Evolutionary conservation across 2,888 invertebrate genomes (phyloP).

Genomic region (Sicus ferrugineus): DNA sequence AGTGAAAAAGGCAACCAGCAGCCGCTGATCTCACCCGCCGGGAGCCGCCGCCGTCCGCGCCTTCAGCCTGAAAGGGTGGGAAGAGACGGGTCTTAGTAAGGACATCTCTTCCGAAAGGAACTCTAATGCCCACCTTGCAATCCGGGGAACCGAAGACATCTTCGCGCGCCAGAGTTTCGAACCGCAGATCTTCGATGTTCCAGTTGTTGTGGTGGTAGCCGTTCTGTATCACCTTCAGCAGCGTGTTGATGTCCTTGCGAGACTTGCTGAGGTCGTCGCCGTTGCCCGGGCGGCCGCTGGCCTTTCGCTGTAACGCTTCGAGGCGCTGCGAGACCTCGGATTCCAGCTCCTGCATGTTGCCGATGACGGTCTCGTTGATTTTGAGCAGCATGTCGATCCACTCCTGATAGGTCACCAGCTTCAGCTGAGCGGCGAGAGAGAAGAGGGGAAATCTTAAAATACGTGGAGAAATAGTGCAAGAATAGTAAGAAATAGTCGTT

Average conservation of each 20-base stretch:
- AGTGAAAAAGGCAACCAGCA: neutral
- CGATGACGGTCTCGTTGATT: constrained; percentile 70
- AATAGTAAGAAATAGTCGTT: no score
- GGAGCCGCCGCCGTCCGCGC: neutral
- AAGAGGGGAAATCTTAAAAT: no score
- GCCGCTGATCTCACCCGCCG: neutral
- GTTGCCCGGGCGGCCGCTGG: constrained; percentile 43
- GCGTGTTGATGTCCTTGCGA: constrained; percentile 59
- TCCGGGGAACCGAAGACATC: constrained; percentile 59
- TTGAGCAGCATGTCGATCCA: constrained; percentile 72
- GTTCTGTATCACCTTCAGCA: constrained; percentile 65
- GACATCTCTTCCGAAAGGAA: neutral
- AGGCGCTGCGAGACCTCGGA: constrained; percentile 69
- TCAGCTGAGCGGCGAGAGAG: constrained; percentile 66
- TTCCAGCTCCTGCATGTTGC: constrained; percentile 72
- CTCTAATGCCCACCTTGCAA: constrained; percentile 32
- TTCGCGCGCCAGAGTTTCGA: constrained; percentile 63
- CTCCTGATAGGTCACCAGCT: constrained; percentile 70
- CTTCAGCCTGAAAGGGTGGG: neutral
- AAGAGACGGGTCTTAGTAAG: neutral
- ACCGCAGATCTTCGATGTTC: constrained; percentile 61
- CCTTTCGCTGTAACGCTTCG: constrained; percentile 61
- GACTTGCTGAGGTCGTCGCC: constrained; percentile 48
- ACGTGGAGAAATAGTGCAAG: no score
- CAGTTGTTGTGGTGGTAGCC: constrained; percentile 61